Evolutionary conservation across 1,140 invertebrate genomes (phyloP), one percentile per base, ranked within the genome.

Genomic region (Philotrypesis tridentata): DNA sequence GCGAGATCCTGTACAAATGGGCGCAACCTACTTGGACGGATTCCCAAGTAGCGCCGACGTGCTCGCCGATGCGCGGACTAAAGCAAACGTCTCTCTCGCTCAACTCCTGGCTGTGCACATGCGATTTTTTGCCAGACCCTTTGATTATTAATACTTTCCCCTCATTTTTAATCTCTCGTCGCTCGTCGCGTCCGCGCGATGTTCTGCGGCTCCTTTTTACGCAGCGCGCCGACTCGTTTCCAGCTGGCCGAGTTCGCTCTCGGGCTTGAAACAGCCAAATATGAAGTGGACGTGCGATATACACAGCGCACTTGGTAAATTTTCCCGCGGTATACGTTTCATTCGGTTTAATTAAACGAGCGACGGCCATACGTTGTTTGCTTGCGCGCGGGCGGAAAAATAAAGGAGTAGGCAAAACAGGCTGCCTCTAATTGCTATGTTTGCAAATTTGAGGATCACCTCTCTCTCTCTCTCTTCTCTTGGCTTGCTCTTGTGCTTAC

Each of bases 1-100:
- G n/a, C n/a, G n/a, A n/a, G n/a, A n/a, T n/a, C n/a, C 85, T 85
- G 82, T 67, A 80, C 74, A 85, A 82, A 87, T 85, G 82, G 79
- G 80, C 72, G 79, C 84, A 87, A 87, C 87, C 87, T 86, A 88
- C 87, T 89, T 89, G 88, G 87, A 88, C 79, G 82, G 76, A 85
- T 88, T 89, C 87, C 87, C 88, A 89, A 85, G 85, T 84, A 82
- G 73, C 48, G 76, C 82, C 71, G 72, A 77, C 76, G 83, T 82
- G 43, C 60, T 79, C 43, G 67, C 21, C 25, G 40, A 79, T 48
- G 75, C 63, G 23, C n/a, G n/a, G 8, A 68, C 61, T 68, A 78
- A 78, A 68, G 76, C 27, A 70, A 80, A 82, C 73, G 37, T 84
- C 63, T 72, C 60, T 73, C 55, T 76, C 1, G 61, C 61, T 63